phyloP scores from a whole-genome alignment of 2,888 invertebrate genomes.

The Nymphalis urticae region DNA sequence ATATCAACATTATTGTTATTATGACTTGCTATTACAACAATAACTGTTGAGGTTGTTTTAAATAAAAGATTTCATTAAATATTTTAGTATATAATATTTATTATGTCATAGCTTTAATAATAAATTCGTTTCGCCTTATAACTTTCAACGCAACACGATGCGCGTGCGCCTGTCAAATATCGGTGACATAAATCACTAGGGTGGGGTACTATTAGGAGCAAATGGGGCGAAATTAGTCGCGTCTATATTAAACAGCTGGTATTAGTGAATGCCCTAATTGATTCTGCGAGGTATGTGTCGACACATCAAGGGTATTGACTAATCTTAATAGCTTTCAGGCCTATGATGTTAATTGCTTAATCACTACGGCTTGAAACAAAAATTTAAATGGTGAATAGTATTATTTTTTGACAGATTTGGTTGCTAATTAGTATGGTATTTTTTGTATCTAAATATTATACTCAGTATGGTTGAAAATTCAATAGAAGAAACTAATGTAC shows the following conservation, averaged over 20 bases:
- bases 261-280: slow-evolving; percentile 47
- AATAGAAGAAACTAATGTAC: too few relatives aligned
- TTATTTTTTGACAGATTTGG: too few relatives aligned
- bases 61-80: too few relatives aligned
- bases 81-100: too few relatives aligned
- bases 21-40: too few relatives aligned
- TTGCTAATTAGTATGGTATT: too few relatives aligned
- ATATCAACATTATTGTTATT: too few relatives aligned
- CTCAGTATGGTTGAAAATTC: too few relatives aligned
- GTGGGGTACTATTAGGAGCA: slow-evolving; percentile 50
- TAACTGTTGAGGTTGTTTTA: too few relatives aligned
- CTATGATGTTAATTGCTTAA: background rate
- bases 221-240: slow-evolving; percentile 61
- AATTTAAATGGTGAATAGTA: too few relatives aligned
- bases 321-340: slow-evolving; percentile 28
- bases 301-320: slow-evolving; percentile 38
- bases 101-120: background rate
- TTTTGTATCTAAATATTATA: too few relatives aligned
- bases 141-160: slow-evolving; percentile 31
- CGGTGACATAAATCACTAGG: slow-evolving; percentile 57
- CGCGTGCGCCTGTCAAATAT: slow-evolving; percentile 50
- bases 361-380: too few relatives aligned
- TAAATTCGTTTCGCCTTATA: slow-evolving; percentile 21
- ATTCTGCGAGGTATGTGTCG: slow-evolving; percentile 54
- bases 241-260: slow-evolving; percentile 55